Evolutionary conservation across 2,888 invertebrate genomes (phyloP), one percentile per base, ranked within the genome.

Genomic region (Phortica magna): DNA sequence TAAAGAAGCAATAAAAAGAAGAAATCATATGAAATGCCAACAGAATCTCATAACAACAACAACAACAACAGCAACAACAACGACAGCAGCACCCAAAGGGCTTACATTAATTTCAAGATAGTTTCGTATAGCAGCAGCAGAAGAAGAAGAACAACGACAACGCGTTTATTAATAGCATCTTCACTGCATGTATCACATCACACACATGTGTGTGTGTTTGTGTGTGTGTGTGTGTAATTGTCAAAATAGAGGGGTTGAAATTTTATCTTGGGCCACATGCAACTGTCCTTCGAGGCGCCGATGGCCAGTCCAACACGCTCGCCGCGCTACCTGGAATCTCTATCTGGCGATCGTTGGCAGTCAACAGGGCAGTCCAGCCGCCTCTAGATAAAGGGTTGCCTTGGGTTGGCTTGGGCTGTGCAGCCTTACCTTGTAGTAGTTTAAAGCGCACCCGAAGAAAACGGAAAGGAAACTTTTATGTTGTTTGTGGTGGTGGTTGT

Each of bases 81-180:
- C 55, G 55, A 55, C 14, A 9, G 55, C 7, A 17, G 61, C 61
- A 61, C 61, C 14, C 31, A 71, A 71, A 48, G 70, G 70, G 48
- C 53, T 71, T 31, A 17, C 65, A 14, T 65, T 65, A 65, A 65
- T 65, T 39, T 65, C 12, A 39, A 65, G 65, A 39, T 65, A 65
- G 17, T 41, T 41, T 39, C 41, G 14, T 12, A 19, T 17, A 71
- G 53, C 19, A 31, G 31, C 59, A 59, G 2, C 59, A 59, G 7
- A 67, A 67, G n/a, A 67, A 67, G n/a, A 67, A 67, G 9, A 41
- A 67, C n/a, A 67, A 59, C 19, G 17, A 59, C 7, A 7, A 59
- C 14, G 59, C 59, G 17, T 77, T 78, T 78, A 81, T 80, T 81
- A 87, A 83, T 84, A 79, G 79, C 81, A 77, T 80, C 82, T 77